Percentiles rank a stretch among this genome's conserved stretches.
phyloP scores from a whole-genome alignment of 2,888 invertebrate species.

The Lysandra coridon region DNA sequence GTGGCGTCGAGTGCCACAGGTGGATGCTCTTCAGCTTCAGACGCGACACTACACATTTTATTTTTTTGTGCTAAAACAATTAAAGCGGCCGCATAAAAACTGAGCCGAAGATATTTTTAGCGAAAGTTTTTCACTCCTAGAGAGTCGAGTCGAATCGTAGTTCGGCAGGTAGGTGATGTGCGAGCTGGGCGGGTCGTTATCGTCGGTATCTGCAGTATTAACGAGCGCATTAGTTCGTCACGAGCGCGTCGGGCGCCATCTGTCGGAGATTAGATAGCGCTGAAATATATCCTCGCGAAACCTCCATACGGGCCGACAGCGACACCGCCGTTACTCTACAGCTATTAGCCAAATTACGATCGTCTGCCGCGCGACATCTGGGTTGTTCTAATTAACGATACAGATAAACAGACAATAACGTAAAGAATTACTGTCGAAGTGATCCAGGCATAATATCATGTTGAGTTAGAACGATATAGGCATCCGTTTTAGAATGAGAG shows the following conservation, averaged over 20 bases:
- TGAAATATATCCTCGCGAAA: background rate
- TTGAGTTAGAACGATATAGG: background rate
- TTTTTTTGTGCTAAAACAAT: slow-evolving; percentile 24
- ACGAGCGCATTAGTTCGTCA: background rate
- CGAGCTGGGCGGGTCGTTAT: background rate
- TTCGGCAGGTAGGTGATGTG: background rate
- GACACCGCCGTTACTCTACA: background rate
- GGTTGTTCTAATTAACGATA: background rate
- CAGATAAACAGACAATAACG: background rate
- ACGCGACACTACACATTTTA: slow-evolving; percentile 1
- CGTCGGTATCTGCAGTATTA: background rate
- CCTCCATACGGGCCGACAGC: slow-evolving; percentile 10
- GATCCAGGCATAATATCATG: background rate
- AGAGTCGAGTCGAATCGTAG: background rate
- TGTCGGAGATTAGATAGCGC: background rate
- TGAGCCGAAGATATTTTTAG: background rate
- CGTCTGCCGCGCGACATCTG: background rate
- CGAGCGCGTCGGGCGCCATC: background rate
- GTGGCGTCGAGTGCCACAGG: slow-evolving; percentile 41
- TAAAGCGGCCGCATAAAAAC: slow-evolving; percentile 1
- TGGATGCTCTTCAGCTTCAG: slow-evolving; percentile 36
- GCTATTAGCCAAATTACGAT: background rate
- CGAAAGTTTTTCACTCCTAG: background rate
- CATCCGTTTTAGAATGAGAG: background rate
- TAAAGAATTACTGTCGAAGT: background rate